Conservation (phyloP, 2,797 vertebrate species). For the Mormyrus proboscirostris region DNA sequence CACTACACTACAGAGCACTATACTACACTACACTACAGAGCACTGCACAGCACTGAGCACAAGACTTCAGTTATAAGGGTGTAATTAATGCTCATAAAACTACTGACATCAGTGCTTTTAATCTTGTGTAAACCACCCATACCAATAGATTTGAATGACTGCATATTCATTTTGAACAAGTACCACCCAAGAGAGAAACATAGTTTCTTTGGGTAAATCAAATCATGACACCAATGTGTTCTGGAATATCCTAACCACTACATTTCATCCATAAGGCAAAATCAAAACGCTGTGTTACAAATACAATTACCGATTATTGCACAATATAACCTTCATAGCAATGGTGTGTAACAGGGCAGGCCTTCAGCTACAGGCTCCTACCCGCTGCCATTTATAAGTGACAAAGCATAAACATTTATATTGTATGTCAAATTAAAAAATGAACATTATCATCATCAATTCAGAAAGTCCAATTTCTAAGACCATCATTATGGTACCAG, state of each 20-base stretch:
- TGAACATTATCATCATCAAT: neutral
- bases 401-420: slow-evolving; percentile 4
- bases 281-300: neutral
- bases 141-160: neutral
- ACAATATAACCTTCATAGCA: neutral
- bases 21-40: neutral
- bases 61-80: neutral
- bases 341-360: neutral
- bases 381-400: neutral
- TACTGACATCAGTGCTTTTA: neutral
- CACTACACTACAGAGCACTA: neutral
- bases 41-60: neutral
- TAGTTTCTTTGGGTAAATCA: neutral
- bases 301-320: neutral
- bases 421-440: neutral
- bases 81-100: neutral
- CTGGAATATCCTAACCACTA: neutral
- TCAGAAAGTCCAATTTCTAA: neutral
- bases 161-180: neutral
- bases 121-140: neutral
- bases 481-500: neutral
- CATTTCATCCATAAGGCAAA: neutral
- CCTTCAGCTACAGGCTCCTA: neutral
- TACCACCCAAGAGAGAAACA: neutral
- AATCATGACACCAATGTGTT: neutral